phyloP scores from a whole-genome alignment of 2,797 vertebrate genomes.

The Hydrolagus colliei region DNA sequence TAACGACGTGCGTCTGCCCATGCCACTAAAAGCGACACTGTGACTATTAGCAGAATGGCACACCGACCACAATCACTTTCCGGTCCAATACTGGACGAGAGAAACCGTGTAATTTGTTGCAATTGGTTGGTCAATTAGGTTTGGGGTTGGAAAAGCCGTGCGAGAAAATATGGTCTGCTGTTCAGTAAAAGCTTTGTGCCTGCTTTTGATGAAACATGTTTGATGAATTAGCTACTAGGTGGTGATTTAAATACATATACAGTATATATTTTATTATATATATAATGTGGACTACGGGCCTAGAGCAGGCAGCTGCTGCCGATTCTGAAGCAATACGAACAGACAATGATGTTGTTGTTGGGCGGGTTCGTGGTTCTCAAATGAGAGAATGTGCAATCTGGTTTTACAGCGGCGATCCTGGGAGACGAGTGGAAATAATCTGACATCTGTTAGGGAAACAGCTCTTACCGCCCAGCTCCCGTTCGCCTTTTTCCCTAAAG shows the following conservation, averaged over 20 bases:
- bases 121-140: background rate
- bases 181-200: background rate
- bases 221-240: background rate
- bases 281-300: conserved; percentile 5
- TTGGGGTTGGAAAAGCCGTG: background rate
- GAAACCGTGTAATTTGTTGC: background rate
- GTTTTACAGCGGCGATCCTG: conserved; percentile 57
- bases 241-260: background rate
- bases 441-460: conserved; percentile 76
- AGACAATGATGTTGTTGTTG: conserved; percentile 84
- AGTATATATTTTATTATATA: background rate
- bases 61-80: background rate
- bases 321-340: conserved; percentile 66
- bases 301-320: conserved; percentile 64
- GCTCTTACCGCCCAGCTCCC: conserved; percentile 52
- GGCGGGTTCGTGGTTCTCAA: conserved; percentile 68
- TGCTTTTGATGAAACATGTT: conserved; percentile 1
- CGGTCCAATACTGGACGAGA: background rate
- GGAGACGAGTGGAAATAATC: conserved; percentile 70
- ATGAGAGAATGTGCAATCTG: conserved; percentile 67
- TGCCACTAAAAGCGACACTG: background rate
- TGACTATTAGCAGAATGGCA: too few species aligned
- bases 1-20: background rate
- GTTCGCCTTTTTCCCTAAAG: conserved; percentile 40
- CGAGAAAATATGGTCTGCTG: conserved; percentile 1